A percentile compares a stretch with the other conserved stretches of the same genome.
Conservation (phyloP, 1,140 invertebrate species). For the Vanessa atalanta region DNA sequence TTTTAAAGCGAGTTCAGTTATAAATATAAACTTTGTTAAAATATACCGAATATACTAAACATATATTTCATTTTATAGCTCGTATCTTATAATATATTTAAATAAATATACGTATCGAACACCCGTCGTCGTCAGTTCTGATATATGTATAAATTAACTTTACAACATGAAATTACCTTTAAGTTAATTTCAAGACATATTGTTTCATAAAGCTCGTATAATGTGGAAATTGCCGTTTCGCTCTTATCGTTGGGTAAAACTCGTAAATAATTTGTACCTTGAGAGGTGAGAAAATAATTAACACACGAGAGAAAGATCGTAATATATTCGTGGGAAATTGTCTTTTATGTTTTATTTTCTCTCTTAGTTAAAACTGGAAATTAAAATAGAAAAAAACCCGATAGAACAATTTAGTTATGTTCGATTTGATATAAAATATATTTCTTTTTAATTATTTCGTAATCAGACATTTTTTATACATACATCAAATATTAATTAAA, state of each 20-base stretch:
- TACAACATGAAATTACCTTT: not conserved
- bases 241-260: constrained; percentile 8
- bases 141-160: not conserved
- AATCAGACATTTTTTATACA: too few species aligned
- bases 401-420: not conserved
- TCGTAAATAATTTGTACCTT: constrained; percentile 22
- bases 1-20: too few species aligned
- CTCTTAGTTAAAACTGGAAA: not conserved
- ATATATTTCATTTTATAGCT: too few species aligned
- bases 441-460: not conserved
- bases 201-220: constrained; percentile 6
- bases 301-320: constrained; percentile 9
- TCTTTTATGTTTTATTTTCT: constrained; percentile 11
- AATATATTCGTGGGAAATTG: constrained; percentile 8
- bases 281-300: constrained; percentile 18
- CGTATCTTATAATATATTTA: too few species aligned
- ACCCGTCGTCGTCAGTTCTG: too few species aligned
- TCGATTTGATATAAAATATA: not conserved
- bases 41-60: too few species aligned
- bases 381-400: not conserved
- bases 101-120: too few species aligned
- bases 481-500: too few species aligned
- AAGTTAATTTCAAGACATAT: constrained; percentile 3
- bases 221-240: constrained; percentile 1
- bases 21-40: too few species aligned